Percentiles rank a stretch among this genome's conserved stretches.
phyloP scores from a whole-genome alignment of 2,113 vertebrate species.

The Catharus fuscescens region DNA sequence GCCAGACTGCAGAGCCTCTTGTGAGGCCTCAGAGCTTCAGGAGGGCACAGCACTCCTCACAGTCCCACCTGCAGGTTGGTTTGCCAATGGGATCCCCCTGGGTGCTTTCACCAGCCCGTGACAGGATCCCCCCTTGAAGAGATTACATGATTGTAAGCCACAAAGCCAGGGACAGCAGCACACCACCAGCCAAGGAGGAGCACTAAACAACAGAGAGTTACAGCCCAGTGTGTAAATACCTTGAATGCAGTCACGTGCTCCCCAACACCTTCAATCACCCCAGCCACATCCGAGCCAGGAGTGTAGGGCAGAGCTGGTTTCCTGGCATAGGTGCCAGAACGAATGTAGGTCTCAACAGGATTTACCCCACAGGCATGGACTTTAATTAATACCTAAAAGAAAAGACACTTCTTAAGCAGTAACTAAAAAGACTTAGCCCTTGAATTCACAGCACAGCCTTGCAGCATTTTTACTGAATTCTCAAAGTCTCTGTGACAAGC shows the following conservation, averaged over 20 bases:
- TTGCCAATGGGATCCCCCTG: rapidly evolving
- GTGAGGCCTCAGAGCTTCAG: not conserved
- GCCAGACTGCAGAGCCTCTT: not conserved
- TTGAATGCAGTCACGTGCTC: slow-evolving; percentile 78
- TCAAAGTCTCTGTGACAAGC: not conserved
- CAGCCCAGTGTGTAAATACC: slow-evolving; percentile 55
- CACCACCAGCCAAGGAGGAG: not conserved
- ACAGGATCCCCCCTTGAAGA: rapidly evolving
- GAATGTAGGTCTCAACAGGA: slow-evolving; percentile 93
- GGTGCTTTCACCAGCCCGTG: rapidly evolving
- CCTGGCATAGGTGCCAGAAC: slow-evolving; percentile 76
- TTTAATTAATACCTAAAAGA: slow-evolving; percentile 86
- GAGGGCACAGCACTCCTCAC: too few species aligned
- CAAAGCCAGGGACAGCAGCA: rapidly evolving
- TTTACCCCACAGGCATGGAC: slow-evolving; percentile 91
- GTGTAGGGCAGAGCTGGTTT: slow-evolving; percentile 86
- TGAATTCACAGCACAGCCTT: not conserved
- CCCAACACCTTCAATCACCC: slow-evolving; percentile 83
- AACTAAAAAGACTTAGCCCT: not conserved
- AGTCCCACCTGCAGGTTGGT: rapidly evolving
- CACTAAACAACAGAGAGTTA: rapidly evolving
- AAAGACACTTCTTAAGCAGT: not conserved
- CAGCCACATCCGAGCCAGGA: slow-evolving; percentile 86
- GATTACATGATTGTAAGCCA: too few species aligned
- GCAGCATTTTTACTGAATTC: not conserved